Evolutionary conservation across 2,113 vertebrate species (phyloP).

Genomic region (Antechinus stuartii): DNA sequence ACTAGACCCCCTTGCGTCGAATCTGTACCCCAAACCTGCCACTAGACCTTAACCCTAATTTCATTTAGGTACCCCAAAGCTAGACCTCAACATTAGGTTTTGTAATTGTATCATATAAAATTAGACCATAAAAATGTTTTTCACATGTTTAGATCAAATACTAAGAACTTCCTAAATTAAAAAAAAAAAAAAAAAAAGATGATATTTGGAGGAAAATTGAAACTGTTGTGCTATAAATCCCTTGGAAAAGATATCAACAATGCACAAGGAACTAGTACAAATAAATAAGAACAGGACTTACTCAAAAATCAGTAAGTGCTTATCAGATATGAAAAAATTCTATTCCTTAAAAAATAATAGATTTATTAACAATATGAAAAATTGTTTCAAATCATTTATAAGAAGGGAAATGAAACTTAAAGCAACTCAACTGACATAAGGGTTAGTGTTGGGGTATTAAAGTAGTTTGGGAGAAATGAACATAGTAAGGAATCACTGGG

Average conservation of each 20-base stretch:
- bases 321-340: background rate
- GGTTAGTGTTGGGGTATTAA: background rate
- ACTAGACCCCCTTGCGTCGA: too few relatives aligned
- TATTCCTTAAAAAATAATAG: background rate
- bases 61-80: too few relatives aligned
- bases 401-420: background rate
- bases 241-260: background rate
- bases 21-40: too few relatives aligned
- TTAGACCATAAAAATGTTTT: background rate
- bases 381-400: background rate
- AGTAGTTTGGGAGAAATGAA: background rate
- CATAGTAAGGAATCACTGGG: background rate
- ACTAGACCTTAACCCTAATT: too few relatives aligned
- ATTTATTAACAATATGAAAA: background rate
- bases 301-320: background rate
- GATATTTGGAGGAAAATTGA: slow-evolving; percentile 21
- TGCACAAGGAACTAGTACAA: background rate
- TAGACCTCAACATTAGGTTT: too few relatives aligned
- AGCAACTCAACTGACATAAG: background rate
- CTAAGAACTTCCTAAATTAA: slow-evolving; percentile 32
- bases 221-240: slow-evolving; percentile 1
- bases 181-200: background rate
- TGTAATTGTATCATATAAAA: background rate
- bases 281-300: background rate
- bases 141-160: slow-evolving; percentile 25